Evolutionary conservation across 2,797 vertebrate genomes (phyloP).

Genomic region (Alectoris magna): DNA sequence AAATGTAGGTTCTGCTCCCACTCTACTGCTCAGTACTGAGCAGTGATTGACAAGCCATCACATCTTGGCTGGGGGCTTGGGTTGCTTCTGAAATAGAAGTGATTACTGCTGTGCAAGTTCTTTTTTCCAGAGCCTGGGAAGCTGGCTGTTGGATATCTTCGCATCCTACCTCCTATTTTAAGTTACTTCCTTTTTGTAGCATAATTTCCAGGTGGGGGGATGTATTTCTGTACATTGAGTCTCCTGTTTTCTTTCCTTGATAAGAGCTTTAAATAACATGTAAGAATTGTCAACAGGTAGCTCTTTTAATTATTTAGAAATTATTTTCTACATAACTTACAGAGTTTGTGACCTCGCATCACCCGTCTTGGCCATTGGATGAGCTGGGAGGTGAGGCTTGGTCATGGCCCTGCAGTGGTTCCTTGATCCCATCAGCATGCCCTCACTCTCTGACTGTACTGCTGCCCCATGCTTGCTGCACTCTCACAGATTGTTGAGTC

Average conservation of each 20-base stretch:
- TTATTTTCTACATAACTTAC: conserved; percentile 51
- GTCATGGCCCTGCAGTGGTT: fast-evolving
- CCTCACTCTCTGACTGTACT: background rate
- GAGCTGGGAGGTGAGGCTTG: background rate
- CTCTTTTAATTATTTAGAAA: background rate
- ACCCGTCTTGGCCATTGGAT: fast-evolving
- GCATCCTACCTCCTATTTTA: conserved; percentile 64
- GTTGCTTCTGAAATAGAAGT: background rate
- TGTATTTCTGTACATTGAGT: conserved; percentile 46
- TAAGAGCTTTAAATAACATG: conserved; percentile 66
- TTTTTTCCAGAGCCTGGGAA: conserved; percentile 30
- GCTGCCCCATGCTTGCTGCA: background rate
- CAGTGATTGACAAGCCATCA: background rate
- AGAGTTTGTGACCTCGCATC: conserved; percentile 47
- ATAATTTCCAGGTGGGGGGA: conserved; percentile 61
- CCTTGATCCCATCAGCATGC: conserved; percentile 31
- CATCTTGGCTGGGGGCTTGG: fast-evolving
- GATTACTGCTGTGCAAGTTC: background rate
- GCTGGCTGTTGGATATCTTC: conserved; percentile 10
- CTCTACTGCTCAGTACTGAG: background rate
- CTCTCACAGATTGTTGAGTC: background rate
- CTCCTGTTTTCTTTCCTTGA: conserved; percentile 64
- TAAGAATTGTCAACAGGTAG: conserved; percentile 55
- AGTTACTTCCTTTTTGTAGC: conserved; percentile 61
- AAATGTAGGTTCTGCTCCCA: background rate